phyloP scores from a whole-genome alignment of 2,888 invertebrate genomes.

The Latrodectus elegans region DNA sequence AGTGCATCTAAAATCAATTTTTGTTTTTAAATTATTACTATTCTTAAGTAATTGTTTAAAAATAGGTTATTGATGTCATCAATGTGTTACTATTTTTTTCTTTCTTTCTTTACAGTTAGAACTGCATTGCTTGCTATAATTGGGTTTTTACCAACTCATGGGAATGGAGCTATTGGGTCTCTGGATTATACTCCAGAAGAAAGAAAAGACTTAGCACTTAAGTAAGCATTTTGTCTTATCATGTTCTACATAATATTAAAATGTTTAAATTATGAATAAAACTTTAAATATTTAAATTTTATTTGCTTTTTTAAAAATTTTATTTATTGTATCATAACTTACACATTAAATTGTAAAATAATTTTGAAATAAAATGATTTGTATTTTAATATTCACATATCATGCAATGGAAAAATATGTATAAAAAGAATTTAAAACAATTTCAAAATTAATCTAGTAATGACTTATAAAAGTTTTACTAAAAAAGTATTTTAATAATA shows the following conservation, averaged over 20 bases:
- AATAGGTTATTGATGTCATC: neutral
- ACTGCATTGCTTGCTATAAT: constrained; percentile 93
- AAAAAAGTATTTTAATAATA: too few species aligned
- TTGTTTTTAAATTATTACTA: neutral
- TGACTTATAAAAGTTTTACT: too few species aligned
- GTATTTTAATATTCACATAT: too few species aligned
- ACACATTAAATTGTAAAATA: too few species aligned
- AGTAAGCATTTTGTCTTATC: constrained; percentile 75
- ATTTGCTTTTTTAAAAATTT: too few species aligned
- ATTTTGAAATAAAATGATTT: too few species aligned
- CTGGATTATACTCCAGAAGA: constrained; percentile 91
- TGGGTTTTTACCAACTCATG: constrained; percentile 94
- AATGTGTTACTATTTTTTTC: neutral
- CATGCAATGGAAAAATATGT: too few species aligned
- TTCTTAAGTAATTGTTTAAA: neutral
- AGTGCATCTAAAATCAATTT: neutral
- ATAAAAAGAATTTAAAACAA: too few species aligned
- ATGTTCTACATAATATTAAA: neutral
- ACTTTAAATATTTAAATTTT: neutral
- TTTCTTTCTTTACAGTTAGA: constrained; percentile 78
- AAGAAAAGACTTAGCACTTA: constrained; percentile 85
- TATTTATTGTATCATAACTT: too few species aligned
- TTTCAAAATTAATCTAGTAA: too few species aligned
- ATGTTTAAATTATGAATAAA: neutral
- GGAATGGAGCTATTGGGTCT: constrained; percentile 92